These are phyloP conservation scores for Cyanoliseus patagonus DNA, from an alignment of 2,113 vertebrate genomes.

Conservation along the genomic window DNA sequence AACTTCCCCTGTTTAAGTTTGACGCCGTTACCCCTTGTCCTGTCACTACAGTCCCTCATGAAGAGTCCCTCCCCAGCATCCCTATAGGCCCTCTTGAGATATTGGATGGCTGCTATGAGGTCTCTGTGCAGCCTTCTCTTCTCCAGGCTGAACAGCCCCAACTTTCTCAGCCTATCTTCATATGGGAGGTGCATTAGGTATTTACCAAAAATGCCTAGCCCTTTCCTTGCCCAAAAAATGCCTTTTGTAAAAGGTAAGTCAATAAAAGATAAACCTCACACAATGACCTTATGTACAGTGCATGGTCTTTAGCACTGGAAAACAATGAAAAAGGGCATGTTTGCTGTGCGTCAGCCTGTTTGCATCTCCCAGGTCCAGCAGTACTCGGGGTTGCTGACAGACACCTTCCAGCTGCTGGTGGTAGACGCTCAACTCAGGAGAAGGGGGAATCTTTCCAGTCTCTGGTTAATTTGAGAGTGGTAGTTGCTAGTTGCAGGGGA, in stretches of 20 bases:
- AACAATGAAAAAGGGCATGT: background rate
- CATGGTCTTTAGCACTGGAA: background rate
- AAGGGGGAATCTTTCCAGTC: background rate
- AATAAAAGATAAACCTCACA: background rate
- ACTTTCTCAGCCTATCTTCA: no score
- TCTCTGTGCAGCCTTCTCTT: no score
- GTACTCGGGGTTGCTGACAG: background rate
- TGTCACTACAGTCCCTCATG: no score
- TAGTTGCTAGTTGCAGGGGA: background rate
- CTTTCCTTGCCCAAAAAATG: background rate
- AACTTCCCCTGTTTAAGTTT: no score
- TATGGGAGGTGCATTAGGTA: background rate
- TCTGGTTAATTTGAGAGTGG: background rate
- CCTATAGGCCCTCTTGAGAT: no score
- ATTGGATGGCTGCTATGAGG: no score
- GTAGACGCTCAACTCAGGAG: background rate
- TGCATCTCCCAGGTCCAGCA: background rate
- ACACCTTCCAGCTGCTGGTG: background rate
- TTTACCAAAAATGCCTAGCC: background rate
- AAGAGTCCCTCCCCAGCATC: no score
- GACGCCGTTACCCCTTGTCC: no score
- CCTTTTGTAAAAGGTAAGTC: background rate
- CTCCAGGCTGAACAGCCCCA: no score
- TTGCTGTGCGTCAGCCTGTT: background rate
- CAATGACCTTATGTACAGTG: background rate